Percentiles rank a stretch among this genome's conserved stretches.
These are phyloP conservation scores for Pherbina coryleti DNA, from an alignment of 2,888 invertebrate genomes.

Conservation along the genomic window DNA sequence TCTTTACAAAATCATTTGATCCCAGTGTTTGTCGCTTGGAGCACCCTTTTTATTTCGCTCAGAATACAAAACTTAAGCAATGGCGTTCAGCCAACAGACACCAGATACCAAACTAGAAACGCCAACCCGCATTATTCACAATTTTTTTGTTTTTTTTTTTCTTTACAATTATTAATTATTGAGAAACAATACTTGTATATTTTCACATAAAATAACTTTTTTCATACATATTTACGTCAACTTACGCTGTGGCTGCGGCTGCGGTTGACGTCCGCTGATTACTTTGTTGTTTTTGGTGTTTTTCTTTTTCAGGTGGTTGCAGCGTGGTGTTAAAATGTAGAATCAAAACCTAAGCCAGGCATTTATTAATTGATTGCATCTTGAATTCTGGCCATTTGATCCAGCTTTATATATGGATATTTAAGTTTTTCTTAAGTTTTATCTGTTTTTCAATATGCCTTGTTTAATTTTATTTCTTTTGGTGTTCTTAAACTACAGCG, in stretches of 20 bases:
- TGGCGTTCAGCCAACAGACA: neutral
- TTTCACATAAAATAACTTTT: neutral
- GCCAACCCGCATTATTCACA: neutral
- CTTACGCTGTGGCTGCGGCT: neutral
- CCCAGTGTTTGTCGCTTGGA: no score
- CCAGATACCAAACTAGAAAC: neutral
- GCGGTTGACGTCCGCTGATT: neutral
- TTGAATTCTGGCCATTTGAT: neutral
- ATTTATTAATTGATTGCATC: neutral
- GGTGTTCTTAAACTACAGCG: neutral
- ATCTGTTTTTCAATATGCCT: neutral
- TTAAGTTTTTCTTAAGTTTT: neutral
- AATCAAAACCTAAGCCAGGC: neutral
- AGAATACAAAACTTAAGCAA: no score
- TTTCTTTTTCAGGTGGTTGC: constrained; percentile 29
- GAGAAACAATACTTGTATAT: neutral
- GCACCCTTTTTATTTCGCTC: no score
- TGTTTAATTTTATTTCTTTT: neutral
- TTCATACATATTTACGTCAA: neutral
- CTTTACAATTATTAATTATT: neutral
- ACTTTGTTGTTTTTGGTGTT: neutral
- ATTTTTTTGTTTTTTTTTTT: no score
- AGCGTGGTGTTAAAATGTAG: neutral
- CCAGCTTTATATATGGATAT: neutral
- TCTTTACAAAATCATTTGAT: no score